Evolutionary conservation across 2,888 invertebrate genomes (phyloP), one percentile per base, ranked within the genome.

Genomic region (Stramonita haemastoma): DNA sequence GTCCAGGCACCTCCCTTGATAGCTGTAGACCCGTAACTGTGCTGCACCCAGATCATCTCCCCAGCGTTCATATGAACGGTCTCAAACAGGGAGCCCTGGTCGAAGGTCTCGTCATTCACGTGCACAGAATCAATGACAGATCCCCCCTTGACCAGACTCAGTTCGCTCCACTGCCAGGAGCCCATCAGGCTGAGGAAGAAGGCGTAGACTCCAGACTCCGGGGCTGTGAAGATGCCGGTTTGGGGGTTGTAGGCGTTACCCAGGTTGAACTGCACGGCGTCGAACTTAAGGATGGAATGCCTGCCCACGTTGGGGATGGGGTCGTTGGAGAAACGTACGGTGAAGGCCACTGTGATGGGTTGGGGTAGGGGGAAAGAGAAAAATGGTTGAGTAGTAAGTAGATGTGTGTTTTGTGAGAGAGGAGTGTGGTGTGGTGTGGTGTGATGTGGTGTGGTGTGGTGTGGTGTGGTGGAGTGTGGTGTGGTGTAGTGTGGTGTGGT

Each of bases 161-260:
- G 26, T 19, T 56, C 29, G 19, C 46, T 46, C 66, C 36, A 73
- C n/a, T 73, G 34, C 34, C 70, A 70, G 56, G 73, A 32, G 22
- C 83, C 34, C 88, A 88, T 88, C 8, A 83, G 26, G 36, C 36
- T 66, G 57, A 88, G 83, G 83, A 66, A 83, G 83, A 88, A 83
- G 60, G 34, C 81, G 66, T 88, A 88, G 83, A 66, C 81, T 13
- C 88, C 88, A 32, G 88, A 66, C 26, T 66, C 70, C 6, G 88
- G 88, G 60, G 88, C 88, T 0, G 88, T 83, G 88, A 88, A 88
- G 22, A 83, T 83, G 32, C 88, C 88, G 6, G 83, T 88, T 26
- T 15, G 2, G 11, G 29, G 5, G 66, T 88, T n/a, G 66, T 88
- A 88, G 66, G 66, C 83, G 22, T 11, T 19, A 5, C 88, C 88